Percentiles rank a stretch among this genome's conserved stretches.
These are phyloP conservation scores for Linurgus olivaceus DNA, from an alignment of 2,797 vertebrate genomes.

Conservation along the genomic window DNA sequence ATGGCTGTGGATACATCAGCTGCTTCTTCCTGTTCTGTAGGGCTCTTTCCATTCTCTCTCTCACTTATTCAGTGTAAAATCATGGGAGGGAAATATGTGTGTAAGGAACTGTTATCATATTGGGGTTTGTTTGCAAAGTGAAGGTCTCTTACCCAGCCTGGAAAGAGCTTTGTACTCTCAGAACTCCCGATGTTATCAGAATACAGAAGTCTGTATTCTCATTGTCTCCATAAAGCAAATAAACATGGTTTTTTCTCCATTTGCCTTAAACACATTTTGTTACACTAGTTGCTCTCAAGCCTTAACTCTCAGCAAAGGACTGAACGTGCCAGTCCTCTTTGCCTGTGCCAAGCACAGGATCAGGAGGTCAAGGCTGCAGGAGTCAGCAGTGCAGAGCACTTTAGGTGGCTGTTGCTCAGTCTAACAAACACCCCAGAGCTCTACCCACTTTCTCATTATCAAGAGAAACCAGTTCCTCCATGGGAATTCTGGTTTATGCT, in stretches of 20 bases:
- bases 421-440: not conserved
- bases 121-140: not conserved
- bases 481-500: not conserved
- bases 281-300: not conserved
- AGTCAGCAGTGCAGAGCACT: not conserved
- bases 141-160: not conserved
- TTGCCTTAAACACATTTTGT: not conserved
- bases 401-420: fast-evolving
- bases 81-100: not conserved
- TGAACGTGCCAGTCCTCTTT: not conserved
- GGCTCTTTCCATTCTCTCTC: not conserved
- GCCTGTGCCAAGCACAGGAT: fast-evolving
- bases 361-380: not conserved
- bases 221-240: not conserved
- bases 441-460: not conserved
- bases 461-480: not conserved
- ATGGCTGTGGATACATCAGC: not conserved
- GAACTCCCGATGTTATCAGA: not conserved
- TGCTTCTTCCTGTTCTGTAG: not conserved
- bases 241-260: not conserved
- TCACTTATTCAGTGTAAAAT: not conserved
- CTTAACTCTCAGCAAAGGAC: not conserved
- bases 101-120: not conserved
- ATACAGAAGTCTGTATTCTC: not conserved
- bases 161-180: not conserved